Evolutionary conservation across 1,140 invertebrate genomes (phyloP), one percentile per base, ranked within the genome.

Genomic region (Anagrus nilaparvatae): DNA sequence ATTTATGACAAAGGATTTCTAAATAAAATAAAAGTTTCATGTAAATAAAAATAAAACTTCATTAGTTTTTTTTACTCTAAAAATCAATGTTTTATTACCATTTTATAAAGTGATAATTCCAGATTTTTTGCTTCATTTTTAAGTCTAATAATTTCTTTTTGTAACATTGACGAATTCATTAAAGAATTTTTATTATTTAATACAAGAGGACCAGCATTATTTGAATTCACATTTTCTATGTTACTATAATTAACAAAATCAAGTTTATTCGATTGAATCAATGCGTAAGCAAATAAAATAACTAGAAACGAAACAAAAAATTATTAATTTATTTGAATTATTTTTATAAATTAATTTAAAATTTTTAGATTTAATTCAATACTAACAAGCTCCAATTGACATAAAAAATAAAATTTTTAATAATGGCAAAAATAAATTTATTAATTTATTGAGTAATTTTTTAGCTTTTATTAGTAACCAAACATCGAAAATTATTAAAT

Each of bases 381-480:
- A 10, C 10, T 21, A 38, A 52, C 49, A 48, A 36, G 47, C 44
- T n/a, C 47, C 47, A 25, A 51, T 7, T 33, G 36, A 20, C 29
- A 50, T 34, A 7, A 47, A 30, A 20, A 43, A 37, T 12, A 48
- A 38, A 21, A 46, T 34, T 44, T 50, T 45, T 9, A 54, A 8
- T 20, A 49, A 24, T 0, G 46, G 43, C 17, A 14, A 8, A 3
- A 47, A 23, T 19, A 47, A 25, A 34, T 39, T 39, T 3, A 49
- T 8, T 5, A 43, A 8, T 30, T 36, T 18, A 16, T 12, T 46
- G 5, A 48, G 6, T 12, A 40, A 19, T 13, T 21, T 19, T 39
- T 37, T 36, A 9, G 42, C 24, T 13, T 45, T 54, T 13, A 46
- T 38, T n/a, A 58, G 35, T 14, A 54, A 16, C 50, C 54, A 55